Base-by-base conservation (phyloP, 2,888 invertebrate species). In the Punctoribates punctum region DNA sequence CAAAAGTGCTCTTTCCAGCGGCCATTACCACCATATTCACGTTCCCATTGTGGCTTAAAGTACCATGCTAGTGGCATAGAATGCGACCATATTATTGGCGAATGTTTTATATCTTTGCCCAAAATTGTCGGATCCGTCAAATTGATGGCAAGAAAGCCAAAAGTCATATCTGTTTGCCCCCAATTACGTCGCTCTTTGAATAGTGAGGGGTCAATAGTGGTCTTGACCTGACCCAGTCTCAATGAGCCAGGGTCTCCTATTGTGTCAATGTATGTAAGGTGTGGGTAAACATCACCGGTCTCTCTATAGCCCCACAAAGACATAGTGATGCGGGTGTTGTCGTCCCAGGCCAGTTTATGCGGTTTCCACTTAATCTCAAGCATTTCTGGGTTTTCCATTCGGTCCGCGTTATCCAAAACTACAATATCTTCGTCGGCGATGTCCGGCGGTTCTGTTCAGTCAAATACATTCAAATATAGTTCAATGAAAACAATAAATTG, bases 61-160 rank as follows among this genome's bases (percentile, higher is more conserved):
- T 96, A 96, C 96, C 96, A 96, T 0, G 88, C 94, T 15, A 96
- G 85, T 1, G 96, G 96, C 79, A 96, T 91, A 0, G 96, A 94
- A 77, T 90, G 88, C 82, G 94, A 94, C 96, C 96, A 96, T 15
- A 96, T 86, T 0, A 91, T 87, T 90, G 92, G 92, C 73, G 91
- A 89, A 80, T 90, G 87, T 5, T 87, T 83, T 70, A 90, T 70
- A 8, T 77, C 78, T 25, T 74, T 84, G 54, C 88, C 88, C 70
- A 88, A 88, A 81, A 88, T 89, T 67, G 88, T 87, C 77, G 93
- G 91, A 70, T 91, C 90, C 0, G 93, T 93, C 78, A 95, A 85
- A 84, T 94, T 94, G 77, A 95, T 92, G 83, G 91, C 92, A 73
- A 94, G 86, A 81, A 93, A 94, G 57, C 93, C 95, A 82, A 93